phyloP scores from a whole-genome alignment of 1,140 invertebrate genomes.

The Drosophila gunungcola region DNA sequence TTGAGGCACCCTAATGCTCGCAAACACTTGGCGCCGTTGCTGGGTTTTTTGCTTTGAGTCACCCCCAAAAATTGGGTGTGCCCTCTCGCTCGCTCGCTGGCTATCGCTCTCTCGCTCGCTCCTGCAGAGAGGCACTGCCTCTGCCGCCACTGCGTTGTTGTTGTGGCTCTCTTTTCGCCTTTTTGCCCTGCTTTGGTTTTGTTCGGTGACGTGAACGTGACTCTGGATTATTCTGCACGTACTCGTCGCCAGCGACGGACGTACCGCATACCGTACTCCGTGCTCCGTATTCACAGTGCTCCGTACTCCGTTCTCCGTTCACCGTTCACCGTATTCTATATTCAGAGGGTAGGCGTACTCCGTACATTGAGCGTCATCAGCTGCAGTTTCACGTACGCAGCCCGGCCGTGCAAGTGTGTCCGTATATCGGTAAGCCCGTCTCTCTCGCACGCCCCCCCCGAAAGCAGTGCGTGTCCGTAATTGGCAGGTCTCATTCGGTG shows the following conservation, averaged over 20 bases:
- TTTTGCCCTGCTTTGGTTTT: slow-evolving; percentile 83
- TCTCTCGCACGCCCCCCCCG: slow-evolving; percentile 19
- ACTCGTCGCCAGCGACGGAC: slow-evolving; percentile 84
- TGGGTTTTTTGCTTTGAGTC: slow-evolving; percentile 44
- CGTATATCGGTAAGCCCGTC: slow-evolving; percentile 19
- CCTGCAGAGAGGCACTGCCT: background rate
- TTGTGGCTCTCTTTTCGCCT: slow-evolving; percentile 52
- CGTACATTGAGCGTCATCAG: slow-evolving; percentile 51
- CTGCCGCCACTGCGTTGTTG: slow-evolving; percentile 17
- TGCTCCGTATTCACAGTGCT: slow-evolving; percentile 25
- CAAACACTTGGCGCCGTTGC: slow-evolving; percentile 33
- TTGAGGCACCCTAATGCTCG: slow-evolving; percentile 9
- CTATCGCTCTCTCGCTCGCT: slow-evolving; percentile 30
- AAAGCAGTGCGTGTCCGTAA: slow-evolving; percentile 69
- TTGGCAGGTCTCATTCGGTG: slow-evolving; percentile 64
- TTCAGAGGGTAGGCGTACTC: slow-evolving; percentile 3
- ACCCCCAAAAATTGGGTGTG: slow-evolving; percentile 68
- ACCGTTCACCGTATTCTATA: slow-evolving; percentile 19
- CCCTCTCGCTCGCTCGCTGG: slow-evolving; percentile 39
- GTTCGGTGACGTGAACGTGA: slow-evolving; percentile 84
- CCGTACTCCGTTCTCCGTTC: slow-evolving; percentile 3
- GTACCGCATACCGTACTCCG: slow-evolving; percentile 61
- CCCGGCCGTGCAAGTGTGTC: slow-evolving; percentile 63
- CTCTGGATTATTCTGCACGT: slow-evolving; percentile 84
- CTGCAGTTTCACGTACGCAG: slow-evolving; percentile 79